Conservation (phyloP, 2,888 invertebrate genomes). For the Plagiodera versicolora region DNA sequence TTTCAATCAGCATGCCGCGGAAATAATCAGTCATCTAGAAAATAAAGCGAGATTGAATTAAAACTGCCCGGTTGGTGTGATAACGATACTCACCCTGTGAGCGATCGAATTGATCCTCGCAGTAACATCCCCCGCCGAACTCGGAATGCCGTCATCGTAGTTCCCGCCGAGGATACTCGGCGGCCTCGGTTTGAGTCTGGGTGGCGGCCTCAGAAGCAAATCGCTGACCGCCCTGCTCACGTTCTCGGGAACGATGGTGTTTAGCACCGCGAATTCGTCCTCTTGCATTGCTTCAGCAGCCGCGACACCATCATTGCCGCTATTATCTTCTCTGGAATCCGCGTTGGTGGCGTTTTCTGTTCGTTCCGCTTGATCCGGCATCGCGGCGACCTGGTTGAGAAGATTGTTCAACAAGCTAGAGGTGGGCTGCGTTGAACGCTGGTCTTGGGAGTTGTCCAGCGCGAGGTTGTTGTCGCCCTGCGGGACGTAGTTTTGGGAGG, state of each 20-base stretch:
- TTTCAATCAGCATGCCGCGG: slow-evolving; percentile 69
- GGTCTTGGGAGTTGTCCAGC: background rate
- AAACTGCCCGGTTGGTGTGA: no score
- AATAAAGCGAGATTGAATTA: slow-evolving; percentile 1
- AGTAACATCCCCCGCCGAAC: slow-evolving; percentile 48
- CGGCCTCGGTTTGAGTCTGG: slow-evolving; percentile 55
- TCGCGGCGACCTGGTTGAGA: slow-evolving; percentile 6
- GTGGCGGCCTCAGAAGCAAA: slow-evolving; percentile 48
- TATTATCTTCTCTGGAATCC: background rate
- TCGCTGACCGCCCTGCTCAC: slow-evolving; percentile 46
- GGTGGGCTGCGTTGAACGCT: background rate
- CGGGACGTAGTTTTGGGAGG: slow-evolving; percentile 48
- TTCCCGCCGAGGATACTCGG: slow-evolving; percentile 54
- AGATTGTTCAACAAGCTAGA: slow-evolving; percentile 14
- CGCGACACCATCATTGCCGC: no score
- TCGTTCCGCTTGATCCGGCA: background rate
- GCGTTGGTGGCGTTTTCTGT: background rate
- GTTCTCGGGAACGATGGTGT: slow-evolving; percentile 43
- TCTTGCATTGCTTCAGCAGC: slow-evolving; percentile 19
- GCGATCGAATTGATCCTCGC: slow-evolving; percentile 50
- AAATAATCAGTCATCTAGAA: slow-evolving; percentile 69
- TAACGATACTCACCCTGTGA: slow-evolving; percentile 50
- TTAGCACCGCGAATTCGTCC: slow-evolving; percentile 41
- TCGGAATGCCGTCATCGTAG: slow-evolving; percentile 49
- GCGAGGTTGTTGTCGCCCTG: slow-evolving; percentile 33